These are phyloP conservation scores for Amphiprion percula DNA, from an alignment of 2,113 vertebrate species.

Conservation along the genomic window DNA sequence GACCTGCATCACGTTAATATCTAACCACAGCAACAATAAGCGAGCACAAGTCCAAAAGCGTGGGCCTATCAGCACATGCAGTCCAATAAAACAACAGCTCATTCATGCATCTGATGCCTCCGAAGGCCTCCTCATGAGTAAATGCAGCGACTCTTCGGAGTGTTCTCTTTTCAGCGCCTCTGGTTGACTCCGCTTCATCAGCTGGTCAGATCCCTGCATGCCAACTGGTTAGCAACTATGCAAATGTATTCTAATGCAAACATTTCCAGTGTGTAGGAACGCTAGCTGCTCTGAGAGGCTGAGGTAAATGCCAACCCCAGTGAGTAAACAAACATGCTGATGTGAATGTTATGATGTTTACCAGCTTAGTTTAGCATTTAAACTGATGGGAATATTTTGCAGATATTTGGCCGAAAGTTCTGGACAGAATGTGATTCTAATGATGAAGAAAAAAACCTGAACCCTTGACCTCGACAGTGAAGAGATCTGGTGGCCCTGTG, in stretches of 20 bases:
- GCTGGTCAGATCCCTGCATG: slow-evolving; percentile 37
- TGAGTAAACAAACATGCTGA: not conserved
- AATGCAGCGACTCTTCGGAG: slow-evolving; percentile 6
- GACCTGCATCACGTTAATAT: not conserved
- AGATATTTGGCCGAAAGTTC: too few species aligned
- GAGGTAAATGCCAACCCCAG: too few species aligned
- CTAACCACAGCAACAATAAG: not conserved
- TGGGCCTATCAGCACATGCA: too few species aligned
- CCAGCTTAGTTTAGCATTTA: not conserved
- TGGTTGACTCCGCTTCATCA: slow-evolving; percentile 47
- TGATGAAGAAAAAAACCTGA: too few species aligned
- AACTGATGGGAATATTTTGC: too few species aligned
- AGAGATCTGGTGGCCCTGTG: too few species aligned
- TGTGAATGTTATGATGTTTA: not conserved
- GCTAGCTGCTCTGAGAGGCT: too few species aligned
- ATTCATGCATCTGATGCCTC: not conserved
- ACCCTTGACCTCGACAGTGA: too few species aligned
- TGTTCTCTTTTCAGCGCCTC: slow-evolving; percentile 36
- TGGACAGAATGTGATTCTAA: too few species aligned
- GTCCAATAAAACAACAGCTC: not conserved
- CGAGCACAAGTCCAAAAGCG: slow-evolving; percentile 7
- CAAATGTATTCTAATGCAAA: slow-evolving; percentile 14
- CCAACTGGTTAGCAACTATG: slow-evolving; percentile 39
- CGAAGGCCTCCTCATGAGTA: slow-evolving; percentile 4
- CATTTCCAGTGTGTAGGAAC: not conserved